phyloP scores from a whole-genome alignment of 2,888 invertebrate species.

The Acrobasis suavella region DNA sequence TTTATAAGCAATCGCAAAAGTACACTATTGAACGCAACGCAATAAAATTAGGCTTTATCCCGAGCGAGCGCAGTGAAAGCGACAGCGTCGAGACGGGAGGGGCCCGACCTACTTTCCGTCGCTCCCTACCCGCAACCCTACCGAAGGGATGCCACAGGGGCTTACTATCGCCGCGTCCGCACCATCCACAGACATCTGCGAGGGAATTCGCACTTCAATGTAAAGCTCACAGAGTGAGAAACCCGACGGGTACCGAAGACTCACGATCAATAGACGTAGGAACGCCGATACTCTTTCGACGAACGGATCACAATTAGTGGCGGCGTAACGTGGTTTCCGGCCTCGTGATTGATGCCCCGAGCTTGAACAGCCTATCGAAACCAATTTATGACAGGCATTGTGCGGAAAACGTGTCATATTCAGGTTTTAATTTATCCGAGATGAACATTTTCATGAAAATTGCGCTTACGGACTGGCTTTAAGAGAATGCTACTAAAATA shows the following conservation, averaged over 20 bases:
- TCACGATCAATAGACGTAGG: slow-evolving; percentile 55
- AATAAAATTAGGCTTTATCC: slow-evolving; percentile 77
- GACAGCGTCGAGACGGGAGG: slow-evolving; percentile 49
- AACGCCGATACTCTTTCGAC: slow-evolving; percentile 47
- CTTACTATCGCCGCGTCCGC: slow-evolving; percentile 49
- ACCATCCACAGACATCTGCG: slow-evolving; percentile 46
- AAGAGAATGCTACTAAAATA: too few species aligned
- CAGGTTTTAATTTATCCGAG: slow-evolving; percentile 18
- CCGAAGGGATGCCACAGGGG: slow-evolving; percentile 38
- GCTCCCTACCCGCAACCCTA: slow-evolving; percentile 52
- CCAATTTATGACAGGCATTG: slow-evolving; percentile 35
- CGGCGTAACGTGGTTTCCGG: slow-evolving; percentile 63
- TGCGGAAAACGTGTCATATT: slow-evolving; percentile 30
- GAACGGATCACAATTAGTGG: slow-evolving; percentile 70
- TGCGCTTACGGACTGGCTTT: too few species aligned
- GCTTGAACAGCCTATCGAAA: slow-evolving; percentile 30
- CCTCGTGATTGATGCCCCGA: slow-evolving; percentile 53
- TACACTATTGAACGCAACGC: slow-evolving; percentile 61
- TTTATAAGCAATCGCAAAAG: slow-evolving; percentile 45
- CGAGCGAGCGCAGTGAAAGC: slow-evolving; percentile 67
- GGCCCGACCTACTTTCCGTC: slow-evolving; percentile 67
- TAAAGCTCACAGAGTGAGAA: slow-evolving; percentile 51
- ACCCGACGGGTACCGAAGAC: neutral
- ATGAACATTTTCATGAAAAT: neutral
- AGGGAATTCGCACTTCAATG: slow-evolving; percentile 58